Evolutionary conservation across 2,797 vertebrate genomes (phyloP).

Genomic region (Tolypeutes matacus): DNA sequence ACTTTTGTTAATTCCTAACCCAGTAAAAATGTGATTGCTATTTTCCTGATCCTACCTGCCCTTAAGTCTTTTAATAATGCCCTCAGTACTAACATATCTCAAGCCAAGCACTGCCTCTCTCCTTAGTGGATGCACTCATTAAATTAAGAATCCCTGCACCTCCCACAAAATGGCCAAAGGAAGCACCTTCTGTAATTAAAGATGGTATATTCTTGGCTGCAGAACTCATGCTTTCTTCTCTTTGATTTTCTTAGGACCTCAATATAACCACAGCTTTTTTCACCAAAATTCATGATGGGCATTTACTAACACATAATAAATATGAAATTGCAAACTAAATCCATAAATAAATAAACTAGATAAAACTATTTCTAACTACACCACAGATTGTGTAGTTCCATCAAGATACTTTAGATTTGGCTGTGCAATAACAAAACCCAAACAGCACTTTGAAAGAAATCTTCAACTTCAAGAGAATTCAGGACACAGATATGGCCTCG

Average conservation of each 20-base stretch:
- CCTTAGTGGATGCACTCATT: neutral
- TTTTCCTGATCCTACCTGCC: neutral
- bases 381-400: accelerated
- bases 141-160: neutral
- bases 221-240: accelerated
- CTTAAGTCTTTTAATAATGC: neutral
- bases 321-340: neutral
- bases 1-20: neutral
- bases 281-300: neutral
- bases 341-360: neutral
- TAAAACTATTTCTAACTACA: neutral
- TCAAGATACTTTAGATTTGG: neutral
- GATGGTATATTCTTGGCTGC: accelerated
- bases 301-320: neutral
- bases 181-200: neutral
- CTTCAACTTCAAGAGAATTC: neutral
- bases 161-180: accelerated
- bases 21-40: neutral
- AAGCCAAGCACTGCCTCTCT: too few species aligned
- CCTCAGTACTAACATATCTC: accelerated
- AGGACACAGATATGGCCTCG: accelerated
- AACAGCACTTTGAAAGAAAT: neutral
- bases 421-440: neutral
- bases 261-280: too few species aligned
- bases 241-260: neutral